Evolutionary conservation across 2,113 vertebrate genomes (phyloP), one percentile per base, ranked within the genome.

Genomic region (Coryphaenoides rupestris): DNA sequence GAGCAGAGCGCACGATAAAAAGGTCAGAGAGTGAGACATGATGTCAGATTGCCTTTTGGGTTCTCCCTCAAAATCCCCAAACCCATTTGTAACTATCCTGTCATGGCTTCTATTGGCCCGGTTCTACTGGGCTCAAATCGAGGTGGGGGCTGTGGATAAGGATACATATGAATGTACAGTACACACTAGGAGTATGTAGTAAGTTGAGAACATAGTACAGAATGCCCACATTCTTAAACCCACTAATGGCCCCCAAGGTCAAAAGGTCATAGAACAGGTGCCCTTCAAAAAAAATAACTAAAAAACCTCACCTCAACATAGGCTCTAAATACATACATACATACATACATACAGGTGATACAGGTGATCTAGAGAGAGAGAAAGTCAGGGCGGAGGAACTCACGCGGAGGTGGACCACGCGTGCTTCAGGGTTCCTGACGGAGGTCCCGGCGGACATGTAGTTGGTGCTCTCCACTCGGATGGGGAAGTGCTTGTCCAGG

Each of bases 371-470:
- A n/a, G n/a, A n/a, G n/a, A n/a, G 14, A 24, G 19, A 19, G 54
- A 55, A n/a, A 0, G 0, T 15, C 5, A 19, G 0, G 23, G 23
- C 52, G 19, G 2, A 0, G 1, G 74, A 26, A 89, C 93, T 93
- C 82, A 99, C 97, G 80, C 58, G 87, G 62, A 99, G 86, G 2
- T 89, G 92, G 67, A 98, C 92, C 15, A 91, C 76, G 56, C 95
- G 91, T 56, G 94, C 93, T 55, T 90, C 88, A 16, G 96, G 93
- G 84, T 98, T 95, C 64, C 93, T 88, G 77, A 97, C 7, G 2
- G 95, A 98, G 0, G 75, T 89, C 23, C 96, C 94, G 2, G 95
- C 77, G 16, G 90, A 94, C 52, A 97, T 76, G n/a, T 91, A 98
- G 74, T 95, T 93, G 13, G 86, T 84, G 64, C 87, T 95, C 63